phyloP scores from a whole-genome alignment of 1,140 invertebrate genomes.

The Sipha flava region DNA sequence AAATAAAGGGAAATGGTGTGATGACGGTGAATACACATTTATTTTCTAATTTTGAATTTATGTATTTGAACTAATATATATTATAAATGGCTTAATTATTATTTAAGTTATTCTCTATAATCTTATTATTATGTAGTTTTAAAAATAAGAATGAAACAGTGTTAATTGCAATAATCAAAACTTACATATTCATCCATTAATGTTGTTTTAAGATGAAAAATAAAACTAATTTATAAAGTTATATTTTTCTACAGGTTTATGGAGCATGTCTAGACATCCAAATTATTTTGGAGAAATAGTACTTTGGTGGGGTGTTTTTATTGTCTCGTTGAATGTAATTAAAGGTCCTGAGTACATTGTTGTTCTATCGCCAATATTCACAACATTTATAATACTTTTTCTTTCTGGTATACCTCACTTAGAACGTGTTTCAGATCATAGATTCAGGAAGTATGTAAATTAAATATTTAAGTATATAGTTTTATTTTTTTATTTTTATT shows the following conservation, averaged over 20 bases:
- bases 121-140: no score
- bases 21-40: conserved; percentile 61
- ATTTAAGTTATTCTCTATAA: no score
- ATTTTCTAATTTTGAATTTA: no score
- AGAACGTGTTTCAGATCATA: conserved; percentile 75
- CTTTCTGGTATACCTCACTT: conserved; percentile 76
- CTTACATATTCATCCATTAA: background rate
- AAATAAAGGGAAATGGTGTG: conserved; percentile 83
- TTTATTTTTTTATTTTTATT: background rate
- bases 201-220: background rate
- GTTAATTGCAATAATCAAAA: no score
- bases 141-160: no score
- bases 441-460: conserved; percentile 68
- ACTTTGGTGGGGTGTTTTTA: conserved; percentile 88
- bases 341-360: conserved; percentile 71
- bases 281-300: conserved; percentile 94
- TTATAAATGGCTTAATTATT: no score
- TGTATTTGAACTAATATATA: no score
- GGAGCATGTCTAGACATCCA: conserved; percentile 82
- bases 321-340: conserved; percentile 78
- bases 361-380: conserved; percentile 80
- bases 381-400: conserved; percentile 77
- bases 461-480: background rate
- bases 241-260: conserved; percentile 56
- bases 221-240: conserved; percentile 36